phyloP scores from a whole-genome alignment of 1,140 invertebrate genomes.

The Eriocheir sinensis region DNA sequence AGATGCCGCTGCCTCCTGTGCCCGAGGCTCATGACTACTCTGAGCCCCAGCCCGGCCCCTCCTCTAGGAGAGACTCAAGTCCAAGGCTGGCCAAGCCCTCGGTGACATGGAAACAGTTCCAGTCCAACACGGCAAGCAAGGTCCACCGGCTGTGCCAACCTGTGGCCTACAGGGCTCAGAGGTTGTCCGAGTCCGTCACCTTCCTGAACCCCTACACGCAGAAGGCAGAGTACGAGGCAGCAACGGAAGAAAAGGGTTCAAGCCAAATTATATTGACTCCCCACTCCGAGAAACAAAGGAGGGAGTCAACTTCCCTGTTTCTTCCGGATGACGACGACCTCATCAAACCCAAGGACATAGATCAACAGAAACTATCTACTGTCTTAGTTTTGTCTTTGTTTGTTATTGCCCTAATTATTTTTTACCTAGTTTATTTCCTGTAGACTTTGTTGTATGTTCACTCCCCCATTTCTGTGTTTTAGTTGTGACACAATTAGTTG shows the following conservation, averaged over 20 bases:
- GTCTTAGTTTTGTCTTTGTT: slow-evolving; percentile 73
- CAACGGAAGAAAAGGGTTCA: slow-evolving; percentile 20
- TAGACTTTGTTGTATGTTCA: slow-evolving; percentile 45
- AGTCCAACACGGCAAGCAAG: background rate
- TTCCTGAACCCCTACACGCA: slow-evolving; percentile 70
- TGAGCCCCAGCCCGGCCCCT: slow-evolving; percentile 60
- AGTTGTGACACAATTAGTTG: slow-evolving; percentile 42
- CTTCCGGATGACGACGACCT: slow-evolving; percentile 61
- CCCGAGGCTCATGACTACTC: slow-evolving; percentile 61
- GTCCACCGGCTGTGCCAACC: slow-evolving; percentile 34
- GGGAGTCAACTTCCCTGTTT: slow-evolving; percentile 68
- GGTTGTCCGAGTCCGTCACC: slow-evolving; percentile 64
- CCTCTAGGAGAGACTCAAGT: slow-evolving; percentile 42
- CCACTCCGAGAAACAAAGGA: slow-evolving; percentile 63
- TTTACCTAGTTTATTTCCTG: slow-evolving; percentile 73
- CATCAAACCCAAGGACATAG: slow-evolving; percentile 62
- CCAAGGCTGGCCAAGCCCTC: slow-evolving; percentile 18
- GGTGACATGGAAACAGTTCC: slow-evolving; percentile 64
- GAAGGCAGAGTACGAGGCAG: slow-evolving; percentile 30
- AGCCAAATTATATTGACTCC: slow-evolving; percentile 55
- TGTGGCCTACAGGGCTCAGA: slow-evolving; percentile 60
- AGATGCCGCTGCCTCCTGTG: slow-evolving; percentile 71
- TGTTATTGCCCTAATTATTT: slow-evolving; percentile 71
- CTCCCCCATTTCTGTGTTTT: slow-evolving; percentile 41
- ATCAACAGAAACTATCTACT: slow-evolving; percentile 73